Evolutionary conservation across 2,888 invertebrate species (phyloP).

Genomic region (Drosophila rubida): DNA sequence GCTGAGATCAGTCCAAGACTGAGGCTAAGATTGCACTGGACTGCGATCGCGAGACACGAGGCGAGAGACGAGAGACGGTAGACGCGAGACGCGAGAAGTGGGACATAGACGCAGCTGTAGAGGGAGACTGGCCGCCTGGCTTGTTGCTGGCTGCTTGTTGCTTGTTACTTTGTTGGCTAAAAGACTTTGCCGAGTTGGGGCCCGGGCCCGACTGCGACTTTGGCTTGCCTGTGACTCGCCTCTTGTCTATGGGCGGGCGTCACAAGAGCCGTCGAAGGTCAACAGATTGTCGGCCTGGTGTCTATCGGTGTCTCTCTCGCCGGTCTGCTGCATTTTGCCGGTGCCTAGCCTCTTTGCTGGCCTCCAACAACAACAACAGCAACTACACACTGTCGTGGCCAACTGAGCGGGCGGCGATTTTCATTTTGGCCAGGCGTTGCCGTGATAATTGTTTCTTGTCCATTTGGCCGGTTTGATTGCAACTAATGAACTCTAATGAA

Average conservation of each 20-base stretch:
- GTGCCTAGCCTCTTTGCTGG: constrained; percentile 13
- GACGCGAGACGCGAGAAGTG: constrained; percentile 18
- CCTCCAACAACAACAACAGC: too few species aligned
- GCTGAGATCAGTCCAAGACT: constrained; percentile 65
- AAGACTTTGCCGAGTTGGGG: constrained; percentile 33
- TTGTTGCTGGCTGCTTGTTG: constrained; percentile 35
- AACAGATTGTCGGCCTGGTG: constrained; percentile 78
- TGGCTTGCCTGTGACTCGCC: constrained; percentile 23
- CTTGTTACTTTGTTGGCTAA: constrained; percentile 62
- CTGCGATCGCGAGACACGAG: constrained; percentile 19
- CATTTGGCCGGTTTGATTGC: constrained; percentile 78
- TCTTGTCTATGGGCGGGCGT: constrained; percentile 70
- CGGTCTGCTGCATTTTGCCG: constrained; percentile 14
- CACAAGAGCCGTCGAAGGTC: constrained; percentile 75
- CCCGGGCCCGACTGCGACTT: constrained; percentile 23
- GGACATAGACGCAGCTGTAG: constrained; percentile 10
- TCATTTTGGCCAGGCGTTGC: constrained; percentile 62
- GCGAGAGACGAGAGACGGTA: too few species aligned
- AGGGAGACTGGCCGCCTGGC: constrained; percentile 29
- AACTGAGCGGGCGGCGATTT: constrained; percentile 43
- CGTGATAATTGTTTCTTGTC: constrained; percentile 81
- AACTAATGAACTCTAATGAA: constrained; percentile 79
- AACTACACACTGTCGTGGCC: constrained; percentile 40
- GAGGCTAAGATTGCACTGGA: constrained; percentile 61
- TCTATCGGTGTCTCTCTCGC: constrained; percentile 58